Percentiles rank a stretch among this genome's conserved stretches.
Conservation (phyloP, 2,888 invertebrate species). For the Cacoxenus indagator region DNA sequence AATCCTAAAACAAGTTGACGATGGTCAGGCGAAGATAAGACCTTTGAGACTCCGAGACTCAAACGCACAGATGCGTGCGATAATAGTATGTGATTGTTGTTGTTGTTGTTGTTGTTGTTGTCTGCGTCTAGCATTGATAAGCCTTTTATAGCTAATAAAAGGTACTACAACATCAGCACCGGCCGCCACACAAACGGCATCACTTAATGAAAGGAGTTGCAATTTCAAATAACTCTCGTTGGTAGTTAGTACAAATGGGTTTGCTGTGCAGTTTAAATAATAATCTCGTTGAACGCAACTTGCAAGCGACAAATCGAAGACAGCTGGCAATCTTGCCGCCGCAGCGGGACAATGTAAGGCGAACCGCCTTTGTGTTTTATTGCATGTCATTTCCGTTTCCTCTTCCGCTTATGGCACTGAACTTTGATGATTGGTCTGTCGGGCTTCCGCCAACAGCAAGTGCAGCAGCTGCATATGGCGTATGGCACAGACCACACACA, state of each 20-base stretch:
- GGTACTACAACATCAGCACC: background rate
- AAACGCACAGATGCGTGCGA: conserved; percentile 37
- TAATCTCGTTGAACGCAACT: background rate
- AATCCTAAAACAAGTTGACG: background rate
- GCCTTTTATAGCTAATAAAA: conserved; percentile 33
- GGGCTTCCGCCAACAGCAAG: conserved; percentile 32
- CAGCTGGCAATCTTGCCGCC: background rate
- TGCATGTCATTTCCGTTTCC: conserved; percentile 69
- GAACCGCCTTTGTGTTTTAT: conserved; percentile 64
- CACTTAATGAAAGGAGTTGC: conserved; percentile 2
- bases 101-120: too few relatives aligned
- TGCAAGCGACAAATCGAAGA: conserved; percentile 9
- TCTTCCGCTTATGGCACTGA: conserved; percentile 39
- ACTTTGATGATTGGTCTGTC: conserved; percentile 59
- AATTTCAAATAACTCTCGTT: background rate
- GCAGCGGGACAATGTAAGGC: conserved; percentile 16
- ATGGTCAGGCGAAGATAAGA: conserved; percentile 35
- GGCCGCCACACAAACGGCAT: background rate
- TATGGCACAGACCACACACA: conserved; percentile 31
- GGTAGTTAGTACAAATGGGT: background rate
- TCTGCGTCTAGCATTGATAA: conserved; percentile 65
- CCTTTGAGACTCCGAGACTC: background rate
- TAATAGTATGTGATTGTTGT: too few relatives aligned
- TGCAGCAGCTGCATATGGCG: conserved; percentile 57
- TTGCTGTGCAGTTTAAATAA: too few relatives aligned